Percentiles rank a stretch among this genome's conserved stretches.
These are phyloP conservation scores for Drosophila pegasa DNA, from an alignment of 2,888 invertebrate species.

Conservation along the genomic window DNA sequence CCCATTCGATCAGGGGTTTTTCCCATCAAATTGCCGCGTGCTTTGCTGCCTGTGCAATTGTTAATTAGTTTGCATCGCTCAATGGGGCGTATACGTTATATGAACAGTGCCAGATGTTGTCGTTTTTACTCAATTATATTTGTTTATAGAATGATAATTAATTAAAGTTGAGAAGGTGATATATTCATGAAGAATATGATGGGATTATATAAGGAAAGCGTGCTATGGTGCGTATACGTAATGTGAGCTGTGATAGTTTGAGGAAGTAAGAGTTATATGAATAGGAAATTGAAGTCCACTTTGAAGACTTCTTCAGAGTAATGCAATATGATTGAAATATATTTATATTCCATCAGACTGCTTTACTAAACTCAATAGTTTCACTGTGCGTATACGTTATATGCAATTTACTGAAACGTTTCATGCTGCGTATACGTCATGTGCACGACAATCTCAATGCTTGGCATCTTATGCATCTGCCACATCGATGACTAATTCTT, in stretches of 20 bases:
- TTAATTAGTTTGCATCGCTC: conserved; percentile 59
- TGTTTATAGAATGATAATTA: too few species aligned
- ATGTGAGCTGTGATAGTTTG: not conserved
- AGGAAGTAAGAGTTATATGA: not conserved
- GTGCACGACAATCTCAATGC: not conserved
- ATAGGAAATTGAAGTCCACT: not conserved
- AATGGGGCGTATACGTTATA: conserved; percentile 62
- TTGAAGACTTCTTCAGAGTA: not conserved
- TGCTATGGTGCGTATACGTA: not conserved
- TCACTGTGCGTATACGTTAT: not conserved
- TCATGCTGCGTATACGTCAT: not conserved
- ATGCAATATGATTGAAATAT: not conserved
- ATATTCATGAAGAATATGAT: not conserved
- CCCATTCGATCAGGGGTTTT: not conserved
- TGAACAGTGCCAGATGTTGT: conserved; percentile 23
- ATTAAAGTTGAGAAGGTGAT: too few species aligned
- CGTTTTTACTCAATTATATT: not conserved
- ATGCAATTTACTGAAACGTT: not conserved
- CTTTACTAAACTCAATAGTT: not conserved
- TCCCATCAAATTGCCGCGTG: conserved; percentile 40
- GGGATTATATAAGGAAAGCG: too few species aligned
- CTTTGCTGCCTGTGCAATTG: conserved; percentile 4
- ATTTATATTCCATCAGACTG: not conserved
- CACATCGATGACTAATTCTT: not conserved
- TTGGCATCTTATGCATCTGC: fast-evolving